phyloP scores from a whole-genome alignment of 2,888 invertebrate genomes.

The Trissolcus japonicus region DNA sequence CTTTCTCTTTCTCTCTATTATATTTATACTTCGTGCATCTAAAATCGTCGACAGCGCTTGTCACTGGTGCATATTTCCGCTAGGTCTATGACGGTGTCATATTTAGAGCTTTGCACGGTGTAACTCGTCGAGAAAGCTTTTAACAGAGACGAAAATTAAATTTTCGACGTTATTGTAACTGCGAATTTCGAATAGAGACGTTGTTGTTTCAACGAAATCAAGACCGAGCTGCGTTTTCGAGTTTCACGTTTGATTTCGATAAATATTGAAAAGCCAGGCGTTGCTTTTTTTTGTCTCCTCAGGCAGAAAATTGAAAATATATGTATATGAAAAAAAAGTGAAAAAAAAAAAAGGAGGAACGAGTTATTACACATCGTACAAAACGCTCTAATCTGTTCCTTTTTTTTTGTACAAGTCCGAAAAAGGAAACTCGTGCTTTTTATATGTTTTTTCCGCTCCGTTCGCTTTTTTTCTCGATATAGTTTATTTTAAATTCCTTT shows the following conservation, averaged over 20 bases:
- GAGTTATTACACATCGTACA: slow-evolving; percentile 23
- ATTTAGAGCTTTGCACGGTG: slow-evolving; percentile 53
- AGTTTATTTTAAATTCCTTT: slow-evolving; percentile 4
- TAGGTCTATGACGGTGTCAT: slow-evolving; percentile 56
- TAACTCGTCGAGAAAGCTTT: slow-evolving; percentile 51
- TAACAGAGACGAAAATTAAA: slow-evolving; percentile 42
- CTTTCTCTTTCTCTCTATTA: slow-evolving; percentile 60
- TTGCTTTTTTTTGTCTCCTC: too few species aligned
- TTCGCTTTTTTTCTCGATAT: slow-evolving; percentile 1
- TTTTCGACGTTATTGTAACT: slow-evolving; percentile 44
- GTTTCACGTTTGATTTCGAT: too few species aligned
- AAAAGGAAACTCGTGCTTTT: slow-evolving; percentile 41
- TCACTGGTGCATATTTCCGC: slow-evolving; percentile 67
- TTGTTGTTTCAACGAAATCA: slow-evolving; percentile 6
- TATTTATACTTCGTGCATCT: slow-evolving; percentile 70
- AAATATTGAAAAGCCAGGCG: too few species aligned
- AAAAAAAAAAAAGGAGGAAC: too few species aligned
- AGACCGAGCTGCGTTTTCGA: too few species aligned
- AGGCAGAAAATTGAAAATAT: too few species aligned
- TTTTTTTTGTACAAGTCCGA: slow-evolving; percentile 9
- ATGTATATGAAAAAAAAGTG: too few species aligned
- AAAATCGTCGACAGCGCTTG: slow-evolving; percentile 58
- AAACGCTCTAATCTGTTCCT: neutral
- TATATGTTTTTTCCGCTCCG: slow-evolving; percentile 10
- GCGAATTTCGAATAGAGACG: slow-evolving; percentile 27